phyloP scores from a whole-genome alignment of 2,113 vertebrate genomes.

The Gobiocypris rarus region DNA sequence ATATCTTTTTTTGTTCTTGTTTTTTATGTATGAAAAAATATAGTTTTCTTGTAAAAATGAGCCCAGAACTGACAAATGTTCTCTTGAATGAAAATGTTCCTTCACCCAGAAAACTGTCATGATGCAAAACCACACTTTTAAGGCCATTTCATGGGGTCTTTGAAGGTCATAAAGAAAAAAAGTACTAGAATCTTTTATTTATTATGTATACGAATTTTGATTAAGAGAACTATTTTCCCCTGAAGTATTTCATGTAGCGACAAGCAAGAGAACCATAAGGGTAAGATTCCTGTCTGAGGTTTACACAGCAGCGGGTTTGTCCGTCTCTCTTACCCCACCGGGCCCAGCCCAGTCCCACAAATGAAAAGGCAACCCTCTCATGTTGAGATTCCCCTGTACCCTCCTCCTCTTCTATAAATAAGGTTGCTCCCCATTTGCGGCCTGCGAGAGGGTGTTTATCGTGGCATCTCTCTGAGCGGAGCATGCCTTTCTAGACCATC shows the following conservation, averaged over 20 bases:
- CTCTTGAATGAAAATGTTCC: no score
- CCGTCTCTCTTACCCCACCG: not conserved
- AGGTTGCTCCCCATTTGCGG: not conserved
- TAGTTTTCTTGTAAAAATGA: no score
- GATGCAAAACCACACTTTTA: no score
- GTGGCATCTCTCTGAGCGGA: conserved; percentile 57
- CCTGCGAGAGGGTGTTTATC: not conserved
- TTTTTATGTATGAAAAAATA: no score
- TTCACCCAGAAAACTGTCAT: no score
- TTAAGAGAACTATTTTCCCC: not conserved
- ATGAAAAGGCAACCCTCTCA: conserved; percentile 63
- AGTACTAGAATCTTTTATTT: no score
- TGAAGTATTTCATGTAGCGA: not conserved
- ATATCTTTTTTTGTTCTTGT: no score
- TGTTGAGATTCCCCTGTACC: conserved; percentile 35
- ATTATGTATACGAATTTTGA: not conserved
- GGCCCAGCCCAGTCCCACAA: conserved; percentile 41
- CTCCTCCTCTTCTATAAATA: conserved; percentile 45
- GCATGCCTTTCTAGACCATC: conserved; percentile 61
- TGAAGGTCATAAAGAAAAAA: no score
- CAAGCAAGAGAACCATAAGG: not conserved
- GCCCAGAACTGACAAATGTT: no score
- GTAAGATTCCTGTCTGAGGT: conserved; percentile 41
- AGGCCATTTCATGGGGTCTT: no score
- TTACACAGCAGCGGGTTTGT: conserved; percentile 41